Base-by-base conservation (phyloP, 2,113 vertebrate genomes). In the Hippopotamus amphibius region DNA sequence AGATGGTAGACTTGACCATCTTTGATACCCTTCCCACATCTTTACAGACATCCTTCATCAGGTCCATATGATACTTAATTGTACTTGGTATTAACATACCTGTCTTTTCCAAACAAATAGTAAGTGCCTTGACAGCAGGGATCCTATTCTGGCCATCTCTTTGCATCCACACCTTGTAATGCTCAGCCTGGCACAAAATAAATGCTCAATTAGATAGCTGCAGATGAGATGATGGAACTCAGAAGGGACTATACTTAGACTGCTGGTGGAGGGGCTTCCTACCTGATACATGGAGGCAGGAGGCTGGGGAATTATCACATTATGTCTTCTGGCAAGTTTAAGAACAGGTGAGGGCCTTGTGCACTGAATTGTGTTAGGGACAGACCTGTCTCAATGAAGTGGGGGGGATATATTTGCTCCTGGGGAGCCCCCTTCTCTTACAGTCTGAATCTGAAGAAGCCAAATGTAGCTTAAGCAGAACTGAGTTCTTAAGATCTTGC, bases 401-500 rank as follows among this genome's bases (percentile, higher is more conserved):
- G 46, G 61, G 66, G 66, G 48, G n/a, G 43, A 30, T 72, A 16
- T 14, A 28, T 79, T 37, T 59, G n/a, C 17, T 41, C 3, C 37
- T 2, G 8, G 28, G 33, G 63, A 71, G 26, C 1, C 6, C 30
- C 26, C n/a, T 50, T 50, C 50, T 37, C 74, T 66, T 37, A 7
- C 0, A 33, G 46, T 3, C 30, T 22, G 37, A 91, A 43, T 28
- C 55, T 82, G 65, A 55, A 80, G 65, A 65, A 90, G 84, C 30
- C 6, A 41, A 71, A 30, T 7, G 0, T 8, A 80, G 46, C 43
- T 86, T 53, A 61, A 17, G 48, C 61, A 95, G 86, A 71, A 93
- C 69, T 81, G 68, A 88, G 37, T 95, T 87, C 83, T 88, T 90
- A 55, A 57, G 69, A 69, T 90, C 83, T 68, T 2, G 53, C 80